phyloP scores from a whole-genome alignment of 2,113 vertebrate species.

The Astatotilapia flaviijosephi region DNA sequence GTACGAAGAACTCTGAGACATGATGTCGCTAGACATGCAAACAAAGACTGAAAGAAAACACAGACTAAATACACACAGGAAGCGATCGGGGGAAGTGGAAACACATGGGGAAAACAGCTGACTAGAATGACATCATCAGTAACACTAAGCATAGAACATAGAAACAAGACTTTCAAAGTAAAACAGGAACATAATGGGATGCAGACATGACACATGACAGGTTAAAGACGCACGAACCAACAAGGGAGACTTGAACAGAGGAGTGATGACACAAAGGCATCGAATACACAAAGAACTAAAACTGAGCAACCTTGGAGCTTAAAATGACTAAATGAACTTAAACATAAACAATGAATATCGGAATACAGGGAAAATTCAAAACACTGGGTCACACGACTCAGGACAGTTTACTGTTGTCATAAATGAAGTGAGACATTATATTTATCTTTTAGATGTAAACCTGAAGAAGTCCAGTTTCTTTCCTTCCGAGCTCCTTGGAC shows the following conservation, averaged over 20 bases:
- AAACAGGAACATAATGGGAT: not conserved
- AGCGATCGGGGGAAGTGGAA: rapidly evolving
- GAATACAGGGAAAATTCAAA: not conserved
- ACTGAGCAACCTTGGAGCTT: not conserved
- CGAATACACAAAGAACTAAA: not conserved
- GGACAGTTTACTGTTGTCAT: not conserved
- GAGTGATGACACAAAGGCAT: not conserved
- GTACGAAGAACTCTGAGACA: not conserved
- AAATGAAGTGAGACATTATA: not conserved
- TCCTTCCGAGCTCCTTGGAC: rapidly evolving
- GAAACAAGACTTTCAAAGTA: not conserved
- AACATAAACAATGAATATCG: not conserved
- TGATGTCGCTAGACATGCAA: not conserved
- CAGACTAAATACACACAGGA: not conserved
- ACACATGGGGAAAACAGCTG: not conserved
- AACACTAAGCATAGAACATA: not conserved
- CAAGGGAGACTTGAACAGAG: not conserved
- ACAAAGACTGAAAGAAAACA: not conserved
- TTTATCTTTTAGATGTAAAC: not conserved
- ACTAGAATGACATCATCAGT: not conserved
- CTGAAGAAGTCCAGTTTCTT: not conserved
- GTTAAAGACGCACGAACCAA: not conserved
- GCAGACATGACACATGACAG: not conserved
- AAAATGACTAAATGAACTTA: not conserved
- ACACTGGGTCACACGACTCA: not conserved